Evolutionary conservation across 2,888 invertebrate species (phyloP).

Genomic region (Athrips mouffetella): DNA sequence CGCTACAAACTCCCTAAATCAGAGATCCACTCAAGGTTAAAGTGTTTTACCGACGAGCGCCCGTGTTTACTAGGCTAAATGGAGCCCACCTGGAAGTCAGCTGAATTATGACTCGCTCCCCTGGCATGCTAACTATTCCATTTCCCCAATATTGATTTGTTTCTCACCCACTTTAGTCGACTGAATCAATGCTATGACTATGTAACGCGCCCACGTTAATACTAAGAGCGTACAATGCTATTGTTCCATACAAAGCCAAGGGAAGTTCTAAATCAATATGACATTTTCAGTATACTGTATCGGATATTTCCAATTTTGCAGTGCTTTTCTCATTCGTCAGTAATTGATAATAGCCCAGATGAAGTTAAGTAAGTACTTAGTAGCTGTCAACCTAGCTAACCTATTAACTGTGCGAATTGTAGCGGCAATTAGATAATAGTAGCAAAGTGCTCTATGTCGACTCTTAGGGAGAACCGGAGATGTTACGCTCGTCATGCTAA

Average conservation of each 20-base stretch:
- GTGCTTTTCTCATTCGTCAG: too few relatives aligned
- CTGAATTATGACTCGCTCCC: background rate
- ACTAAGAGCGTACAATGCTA: background rate
- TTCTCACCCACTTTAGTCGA: background rate
- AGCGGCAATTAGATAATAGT: slow-evolving; percentile 6
- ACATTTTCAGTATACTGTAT: background rate
- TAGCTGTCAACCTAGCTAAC: background rate
- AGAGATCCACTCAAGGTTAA: too few relatives aligned
- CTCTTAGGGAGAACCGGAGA: slow-evolving; percentile 7
- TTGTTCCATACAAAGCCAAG: background rate
- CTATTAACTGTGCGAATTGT: slow-evolving; percentile 6
- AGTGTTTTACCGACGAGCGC: too few relatives aligned
- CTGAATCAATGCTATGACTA: background rate
- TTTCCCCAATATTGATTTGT: background rate
- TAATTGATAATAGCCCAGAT: too few relatives aligned
- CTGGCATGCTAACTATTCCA: background rate
- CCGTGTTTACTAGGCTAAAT: background rate
- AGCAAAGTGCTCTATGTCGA: background rate
- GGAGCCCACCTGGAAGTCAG: background rate
- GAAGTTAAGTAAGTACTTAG: too few relatives aligned
- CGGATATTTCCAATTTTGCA: too few relatives aligned
- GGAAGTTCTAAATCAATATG: background rate
- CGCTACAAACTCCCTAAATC: too few relatives aligned
- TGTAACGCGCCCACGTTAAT: background rate
- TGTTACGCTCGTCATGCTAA: slow-evolving; percentile 38